Conservation (phyloP, 2,797 vertebrate species). For the Sebastes kiyomatsui region DNA sequence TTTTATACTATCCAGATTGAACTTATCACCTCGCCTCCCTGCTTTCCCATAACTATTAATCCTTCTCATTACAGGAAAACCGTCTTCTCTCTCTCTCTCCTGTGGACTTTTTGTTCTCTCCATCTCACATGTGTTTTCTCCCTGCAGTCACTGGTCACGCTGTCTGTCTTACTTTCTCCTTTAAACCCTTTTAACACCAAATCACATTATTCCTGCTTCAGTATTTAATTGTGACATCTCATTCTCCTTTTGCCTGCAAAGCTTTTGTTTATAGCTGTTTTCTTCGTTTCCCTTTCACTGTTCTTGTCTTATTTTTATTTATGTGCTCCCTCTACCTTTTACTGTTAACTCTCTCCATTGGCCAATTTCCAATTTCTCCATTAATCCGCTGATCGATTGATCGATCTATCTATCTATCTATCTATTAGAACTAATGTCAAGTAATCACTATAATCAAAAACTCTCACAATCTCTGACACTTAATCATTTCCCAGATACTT, state of each 20-base stretch:
- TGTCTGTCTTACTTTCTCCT: not conserved
- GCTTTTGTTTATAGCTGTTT: not conserved
- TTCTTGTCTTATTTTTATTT: not conserved
- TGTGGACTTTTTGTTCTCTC: not conserved
- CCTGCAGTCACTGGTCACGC: not conserved
- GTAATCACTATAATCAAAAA: not conserved
- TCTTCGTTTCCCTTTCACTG: not conserved
- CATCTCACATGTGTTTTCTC: not conserved
- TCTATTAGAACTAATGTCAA: not conserved
- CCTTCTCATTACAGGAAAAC: slow-evolving; percentile 40
- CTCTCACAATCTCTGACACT: not conserved
- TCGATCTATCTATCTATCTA: too few relatives aligned
- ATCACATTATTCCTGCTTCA: slow-evolving; percentile 13
- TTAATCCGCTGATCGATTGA: not conserved
- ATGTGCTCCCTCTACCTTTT: not conserved
- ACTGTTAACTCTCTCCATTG: not conserved
- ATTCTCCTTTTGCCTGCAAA: not conserved
- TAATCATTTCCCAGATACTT: not conserved
- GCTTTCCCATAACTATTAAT: slow-evolving; percentile 37
- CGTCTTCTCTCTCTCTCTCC: not conserved
- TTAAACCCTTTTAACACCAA: slow-evolving; percentile 4
- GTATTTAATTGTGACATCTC: slow-evolving; percentile 5
- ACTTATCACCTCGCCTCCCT: slow-evolving; percentile 34
- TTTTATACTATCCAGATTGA: slow-evolving; percentile 48
- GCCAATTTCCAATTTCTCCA: not conserved